Evolutionary conservation across 2,113 vertebrate species (phyloP).

Genomic region (Ploceus nigricollis): DNA sequence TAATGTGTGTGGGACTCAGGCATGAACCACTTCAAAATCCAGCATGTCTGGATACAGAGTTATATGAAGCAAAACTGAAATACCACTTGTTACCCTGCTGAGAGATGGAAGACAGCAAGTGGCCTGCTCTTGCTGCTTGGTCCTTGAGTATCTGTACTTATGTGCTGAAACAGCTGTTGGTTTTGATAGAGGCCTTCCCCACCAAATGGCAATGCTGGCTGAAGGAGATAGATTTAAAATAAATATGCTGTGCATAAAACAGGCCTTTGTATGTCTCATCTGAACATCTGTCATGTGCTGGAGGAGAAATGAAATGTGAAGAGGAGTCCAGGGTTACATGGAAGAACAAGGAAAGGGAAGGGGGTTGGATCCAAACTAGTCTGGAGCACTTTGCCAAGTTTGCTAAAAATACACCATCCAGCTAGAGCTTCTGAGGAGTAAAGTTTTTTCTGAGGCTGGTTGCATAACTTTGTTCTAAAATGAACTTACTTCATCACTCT

Average conservation of each 20-base stretch:
- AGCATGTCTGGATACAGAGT: not conserved
- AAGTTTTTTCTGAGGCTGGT: not conserved
- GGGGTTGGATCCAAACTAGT: not conserved
- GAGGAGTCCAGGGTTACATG: not conserved
- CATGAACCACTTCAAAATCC: not conserved
- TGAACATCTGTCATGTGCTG: fast-evolving
- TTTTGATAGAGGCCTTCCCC: not conserved
- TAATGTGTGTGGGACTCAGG: fast-evolving
- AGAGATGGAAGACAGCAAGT: not conserved
- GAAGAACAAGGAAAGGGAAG: not conserved
- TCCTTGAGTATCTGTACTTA: not conserved
- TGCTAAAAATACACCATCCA: not conserved
- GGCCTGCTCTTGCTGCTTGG: not conserved
- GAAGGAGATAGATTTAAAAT: not conserved
- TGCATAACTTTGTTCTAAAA: not conserved
- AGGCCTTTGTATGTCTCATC: not conserved
- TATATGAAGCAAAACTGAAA: not conserved
- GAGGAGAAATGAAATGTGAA: not conserved
- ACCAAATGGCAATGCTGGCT: not conserved
- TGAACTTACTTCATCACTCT: not conserved
- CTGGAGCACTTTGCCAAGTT: not conserved
- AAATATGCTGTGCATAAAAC: not conserved
- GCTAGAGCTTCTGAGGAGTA: not conserved
- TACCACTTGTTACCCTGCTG: not conserved
- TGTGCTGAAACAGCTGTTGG: not conserved